Evolutionary conservation across 2,797 vertebrate genomes (phyloP).

Genomic region (Lophotriccus pileatus): DNA sequence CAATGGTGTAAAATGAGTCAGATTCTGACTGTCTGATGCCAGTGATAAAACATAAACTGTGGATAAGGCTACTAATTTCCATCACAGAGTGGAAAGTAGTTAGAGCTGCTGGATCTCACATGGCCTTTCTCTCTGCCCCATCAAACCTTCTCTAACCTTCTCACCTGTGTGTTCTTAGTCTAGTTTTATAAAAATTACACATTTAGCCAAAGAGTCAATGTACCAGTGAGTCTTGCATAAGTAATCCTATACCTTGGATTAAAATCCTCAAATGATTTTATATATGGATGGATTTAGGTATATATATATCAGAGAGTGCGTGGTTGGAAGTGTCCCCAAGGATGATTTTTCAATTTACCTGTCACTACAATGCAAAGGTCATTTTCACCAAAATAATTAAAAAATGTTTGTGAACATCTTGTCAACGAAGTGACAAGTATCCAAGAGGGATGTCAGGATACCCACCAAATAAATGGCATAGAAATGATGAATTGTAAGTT

Average conservation of each 20-base stretch:
- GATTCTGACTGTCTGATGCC: conserved; percentile 22
- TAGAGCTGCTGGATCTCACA: neutral
- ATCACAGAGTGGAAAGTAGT: neutral
- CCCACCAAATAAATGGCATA: neutral
- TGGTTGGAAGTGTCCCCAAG: neutral
- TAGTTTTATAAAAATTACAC: neutral
- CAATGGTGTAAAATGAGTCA: neutral
- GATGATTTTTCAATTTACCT: neutral
- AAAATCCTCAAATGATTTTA: neutral
- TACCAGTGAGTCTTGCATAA: neutral
- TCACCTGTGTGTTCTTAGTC: neutral
- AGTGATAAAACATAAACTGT: neutral
- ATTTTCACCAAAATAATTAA: neutral
- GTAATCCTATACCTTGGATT: neutral
- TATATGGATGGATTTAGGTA: neutral
- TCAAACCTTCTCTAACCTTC: neutral
- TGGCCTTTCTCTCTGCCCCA: neutral
- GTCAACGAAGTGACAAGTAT: neutral
- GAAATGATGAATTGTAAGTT: neutral
- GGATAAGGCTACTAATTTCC: conserved; percentile 23
- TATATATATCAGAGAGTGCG: neutral
- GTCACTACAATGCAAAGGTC: neutral
- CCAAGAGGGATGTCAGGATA: neutral
- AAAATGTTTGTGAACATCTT: neutral
- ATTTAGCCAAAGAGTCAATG: neutral